phyloP scores from a whole-genome alignment of 2,113 vertebrate genomes.

The Psophia crepitans region DNA sequence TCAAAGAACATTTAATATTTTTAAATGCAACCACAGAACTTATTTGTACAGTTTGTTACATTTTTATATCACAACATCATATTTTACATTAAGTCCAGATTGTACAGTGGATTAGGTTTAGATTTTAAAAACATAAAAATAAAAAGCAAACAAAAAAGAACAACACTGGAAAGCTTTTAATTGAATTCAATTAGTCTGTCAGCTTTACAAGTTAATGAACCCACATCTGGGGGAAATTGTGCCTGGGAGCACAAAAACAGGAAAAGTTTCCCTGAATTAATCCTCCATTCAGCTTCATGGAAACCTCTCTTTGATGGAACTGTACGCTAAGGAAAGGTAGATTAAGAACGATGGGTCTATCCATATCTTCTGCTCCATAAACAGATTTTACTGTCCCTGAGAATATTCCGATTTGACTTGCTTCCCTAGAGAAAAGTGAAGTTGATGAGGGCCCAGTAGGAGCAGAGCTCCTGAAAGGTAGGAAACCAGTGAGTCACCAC shows the following conservation, averaged over 20 bases:
- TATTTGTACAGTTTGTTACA: conserved; percentile 1
- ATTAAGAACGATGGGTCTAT: background rate
- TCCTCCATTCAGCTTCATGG: background rate
- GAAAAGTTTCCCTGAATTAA: background rate
- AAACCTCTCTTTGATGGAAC: background rate
- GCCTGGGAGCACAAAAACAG: background rate
- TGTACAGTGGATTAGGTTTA: background rate
- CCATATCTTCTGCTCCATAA: background rate
- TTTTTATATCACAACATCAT: conserved; percentile 11
- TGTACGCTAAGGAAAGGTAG: background rate
- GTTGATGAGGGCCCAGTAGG: background rate
- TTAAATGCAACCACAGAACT: conserved; percentile 17
- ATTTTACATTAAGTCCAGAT: conserved; percentile 47
- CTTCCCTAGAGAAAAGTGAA: background rate
- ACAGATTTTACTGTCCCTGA: background rate
- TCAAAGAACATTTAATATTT: conserved; percentile 35
- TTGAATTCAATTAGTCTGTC: background rate
- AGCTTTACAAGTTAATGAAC: background rate
- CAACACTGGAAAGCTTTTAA: background rate
- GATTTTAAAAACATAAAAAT: background rate
- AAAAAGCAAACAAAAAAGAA: background rate
- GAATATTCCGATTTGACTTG: background rate
- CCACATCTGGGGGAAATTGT: conserved; percentile 13
- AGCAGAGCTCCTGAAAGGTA: background rate
- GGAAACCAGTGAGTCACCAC: background rate